These are phyloP conservation scores for Florisuga fusca DNA, from an alignment of 2,797 vertebrate genomes.

Conservation along the genomic window DNA sequence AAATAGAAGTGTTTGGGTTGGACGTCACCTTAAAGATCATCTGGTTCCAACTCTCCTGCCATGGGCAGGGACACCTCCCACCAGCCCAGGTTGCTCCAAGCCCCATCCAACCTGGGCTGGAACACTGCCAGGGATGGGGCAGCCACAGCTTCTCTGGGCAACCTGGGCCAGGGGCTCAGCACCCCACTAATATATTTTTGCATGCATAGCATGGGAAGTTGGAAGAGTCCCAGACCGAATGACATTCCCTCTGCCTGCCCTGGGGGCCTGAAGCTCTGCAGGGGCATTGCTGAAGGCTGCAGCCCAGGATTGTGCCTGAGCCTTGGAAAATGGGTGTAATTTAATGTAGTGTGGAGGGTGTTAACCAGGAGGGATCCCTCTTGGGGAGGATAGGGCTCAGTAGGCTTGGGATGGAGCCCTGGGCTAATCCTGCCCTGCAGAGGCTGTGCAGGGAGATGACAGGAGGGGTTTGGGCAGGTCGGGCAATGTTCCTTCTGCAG, in stretches of 20 bases:
- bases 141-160: too few relatives aligned
- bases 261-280: fast-evolving
- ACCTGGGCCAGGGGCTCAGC: neutral
- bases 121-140: too few relatives aligned
- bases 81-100: too few relatives aligned
- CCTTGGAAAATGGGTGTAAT: neutral
- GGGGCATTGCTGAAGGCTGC: neutral
- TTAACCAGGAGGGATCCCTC: neutral
- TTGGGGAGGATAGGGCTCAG: neutral
- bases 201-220: neutral
- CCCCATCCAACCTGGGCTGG: too few relatives aligned
- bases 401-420: neutral
- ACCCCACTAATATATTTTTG: neutral
- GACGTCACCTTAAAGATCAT: too few relatives aligned
- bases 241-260: fast-evolving
- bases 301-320: neutral
- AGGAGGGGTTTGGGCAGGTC: neutral
- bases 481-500: fast-evolving
- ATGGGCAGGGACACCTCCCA: too few relatives aligned
- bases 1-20: too few relatives aligned
- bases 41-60: too few relatives aligned
- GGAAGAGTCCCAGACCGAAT: neutral
- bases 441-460: too few relatives aligned
- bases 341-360: neutral
- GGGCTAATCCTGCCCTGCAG: neutral